phyloP scores from a whole-genome alignment of 2,888 invertebrate species.

The Thyatira batis region DNA sequence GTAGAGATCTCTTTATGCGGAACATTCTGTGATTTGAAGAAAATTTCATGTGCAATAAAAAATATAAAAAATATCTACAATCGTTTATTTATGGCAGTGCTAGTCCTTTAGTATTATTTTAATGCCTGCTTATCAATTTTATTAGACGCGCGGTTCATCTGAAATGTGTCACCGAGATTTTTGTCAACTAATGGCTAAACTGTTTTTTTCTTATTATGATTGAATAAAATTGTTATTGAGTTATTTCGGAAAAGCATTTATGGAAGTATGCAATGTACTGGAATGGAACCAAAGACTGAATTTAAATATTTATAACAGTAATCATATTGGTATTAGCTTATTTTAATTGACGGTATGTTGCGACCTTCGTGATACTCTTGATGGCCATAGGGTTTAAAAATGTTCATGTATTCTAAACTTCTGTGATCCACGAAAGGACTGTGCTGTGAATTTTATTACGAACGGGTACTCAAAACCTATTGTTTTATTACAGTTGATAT shows the following conservation, averaged over 20 bases:
- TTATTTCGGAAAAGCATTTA: constrained; percentile 55
- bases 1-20: constrained; percentile 63
- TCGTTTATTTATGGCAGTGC: constrained; percentile 14
- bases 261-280: constrained; percentile 60
- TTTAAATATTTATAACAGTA: constrained; percentile 65
- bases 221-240: constrained; percentile 49
- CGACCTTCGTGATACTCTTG: constrained; percentile 31
- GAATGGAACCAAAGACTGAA: constrained; percentile 77
- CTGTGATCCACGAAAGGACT: constrained; percentile 6
- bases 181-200: constrained; percentile 13
- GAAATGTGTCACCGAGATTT: constrained; percentile 47
- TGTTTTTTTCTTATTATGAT: constrained; percentile 25
- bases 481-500: constrained; percentile 3
- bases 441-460: constrained; percentile 1
- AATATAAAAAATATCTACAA: constrained; percentile 20
- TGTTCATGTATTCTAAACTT: constrained; percentile 22
- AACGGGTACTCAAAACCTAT: constrained; percentile 1
- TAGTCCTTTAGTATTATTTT: constrained; percentile 51
- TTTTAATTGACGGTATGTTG: constrained; percentile 43
- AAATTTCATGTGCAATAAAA: constrained; percentile 71
- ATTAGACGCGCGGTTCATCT: constrained; percentile 39
- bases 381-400: constrained; percentile 28
- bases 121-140: constrained; percentile 22
- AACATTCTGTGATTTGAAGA: constrained; percentile 65
- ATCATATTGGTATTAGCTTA: constrained; percentile 70